A percentile compares a stretch with the other conserved stretches of the same genome.
These are phyloP conservation scores for Diarsia rubi DNA, from an alignment of 2,888 invertebrate genomes.

Conservation along the genomic window DNA sequence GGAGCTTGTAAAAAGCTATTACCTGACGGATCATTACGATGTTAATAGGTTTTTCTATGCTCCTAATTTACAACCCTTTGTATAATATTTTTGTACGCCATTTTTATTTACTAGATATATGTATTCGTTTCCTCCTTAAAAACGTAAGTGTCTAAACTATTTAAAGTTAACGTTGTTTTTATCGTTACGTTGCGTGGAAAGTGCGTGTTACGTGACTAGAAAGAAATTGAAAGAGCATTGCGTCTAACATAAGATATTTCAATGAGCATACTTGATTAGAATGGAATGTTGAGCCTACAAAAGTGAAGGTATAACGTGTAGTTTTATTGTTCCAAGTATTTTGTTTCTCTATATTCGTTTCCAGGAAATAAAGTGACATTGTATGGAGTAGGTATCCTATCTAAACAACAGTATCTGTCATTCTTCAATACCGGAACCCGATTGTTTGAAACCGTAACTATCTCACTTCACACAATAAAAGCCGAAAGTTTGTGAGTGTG, in stretches of 20 bases:
- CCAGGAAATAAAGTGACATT: no score
- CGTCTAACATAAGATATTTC: constrained; percentile 46
- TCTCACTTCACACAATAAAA: no score
- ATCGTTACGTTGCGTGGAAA: constrained; percentile 39
- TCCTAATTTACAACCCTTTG: no score
- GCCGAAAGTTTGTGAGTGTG: no score
- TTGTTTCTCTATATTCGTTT: background rate
- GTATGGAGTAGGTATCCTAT: no score
- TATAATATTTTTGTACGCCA: background rate
- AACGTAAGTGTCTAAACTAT: constrained; percentile 14
- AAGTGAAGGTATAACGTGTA: constrained; percentile 44
- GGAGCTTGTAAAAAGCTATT: background rate
- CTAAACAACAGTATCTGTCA: no score
- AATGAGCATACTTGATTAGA: constrained; percentile 25
- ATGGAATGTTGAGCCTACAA: constrained; percentile 26
- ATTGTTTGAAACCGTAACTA: no score
- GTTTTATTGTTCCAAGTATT: background rate
- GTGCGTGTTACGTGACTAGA: constrained; percentile 62
- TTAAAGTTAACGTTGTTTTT: constrained; percentile 35
- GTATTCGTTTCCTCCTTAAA: background rate
- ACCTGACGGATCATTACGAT: background rate
- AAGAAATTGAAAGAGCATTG: constrained; percentile 47
- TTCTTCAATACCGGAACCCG: no score
- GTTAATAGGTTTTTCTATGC: background rate
- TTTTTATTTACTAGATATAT: background rate